phyloP scores from a whole-genome alignment of 2,888 invertebrate genomes.

The Cistogaster globosa region DNA sequence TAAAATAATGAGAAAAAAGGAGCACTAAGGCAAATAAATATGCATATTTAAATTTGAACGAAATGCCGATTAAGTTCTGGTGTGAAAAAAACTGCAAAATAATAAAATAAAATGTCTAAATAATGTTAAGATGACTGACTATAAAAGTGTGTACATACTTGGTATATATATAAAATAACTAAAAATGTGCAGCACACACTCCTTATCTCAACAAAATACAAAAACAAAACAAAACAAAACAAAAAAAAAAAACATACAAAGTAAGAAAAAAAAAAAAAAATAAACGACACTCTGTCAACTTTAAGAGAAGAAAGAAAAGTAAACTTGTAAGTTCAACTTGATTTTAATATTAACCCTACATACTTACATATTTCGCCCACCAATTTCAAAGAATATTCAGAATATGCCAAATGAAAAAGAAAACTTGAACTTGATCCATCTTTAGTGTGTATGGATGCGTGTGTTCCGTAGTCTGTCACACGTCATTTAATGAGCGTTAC shows the following conservation, averaged over 20 bases:
- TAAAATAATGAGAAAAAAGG: constrained; percentile 7
- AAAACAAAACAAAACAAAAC: not conserved
- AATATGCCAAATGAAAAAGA: too few species aligned
- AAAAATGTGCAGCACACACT: not conserved
- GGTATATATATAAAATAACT: not conserved
- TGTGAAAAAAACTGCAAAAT: constrained; percentile 5
- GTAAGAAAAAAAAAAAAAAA: too few species aligned
- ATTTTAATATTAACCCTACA: too few species aligned
- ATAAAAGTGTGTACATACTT: constrained; percentile 3
- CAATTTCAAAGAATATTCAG: too few species aligned
- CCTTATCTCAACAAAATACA: not conserved
- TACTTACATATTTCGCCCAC: too few species aligned
- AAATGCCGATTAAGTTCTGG: constrained; percentile 37
- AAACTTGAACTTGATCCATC: too few species aligned
- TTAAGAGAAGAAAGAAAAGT: too few species aligned
- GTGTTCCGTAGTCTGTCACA: too few species aligned
- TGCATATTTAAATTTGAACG: constrained; percentile 43
- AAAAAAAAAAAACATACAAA: not conserved
- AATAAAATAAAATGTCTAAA: constrained; percentile 1
- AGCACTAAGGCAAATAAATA: constrained; percentile 28
- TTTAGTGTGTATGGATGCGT: too few species aligned
- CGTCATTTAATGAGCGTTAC: too few species aligned
- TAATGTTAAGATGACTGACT: constrained; percentile 14
- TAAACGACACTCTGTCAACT: too few species aligned
- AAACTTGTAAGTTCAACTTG: too few species aligned